Base-by-base conservation (phyloP, 1,140 invertebrate genomes). In the Zaprionus kolodkinae region DNA sequence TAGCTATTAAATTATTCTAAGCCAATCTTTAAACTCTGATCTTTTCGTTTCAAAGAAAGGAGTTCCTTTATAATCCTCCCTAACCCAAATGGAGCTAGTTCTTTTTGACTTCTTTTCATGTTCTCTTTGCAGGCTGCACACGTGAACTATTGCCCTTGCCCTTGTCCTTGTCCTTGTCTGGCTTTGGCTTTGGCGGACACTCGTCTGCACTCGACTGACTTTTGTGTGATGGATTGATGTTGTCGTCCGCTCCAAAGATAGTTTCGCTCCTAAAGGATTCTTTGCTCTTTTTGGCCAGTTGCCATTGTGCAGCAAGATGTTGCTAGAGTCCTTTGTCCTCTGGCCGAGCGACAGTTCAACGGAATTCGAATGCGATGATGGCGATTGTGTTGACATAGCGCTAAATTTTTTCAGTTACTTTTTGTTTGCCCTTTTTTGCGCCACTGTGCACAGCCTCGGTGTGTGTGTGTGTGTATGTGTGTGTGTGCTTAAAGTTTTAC, bases 331-430 rank as follows among this genome's bases (percentile, higher is more conserved):
- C 45, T 50, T 50, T 50, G 45, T 50, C 10, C 17, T 50, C 52
- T 40, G 33, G 25, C 12, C 13, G 2, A 30, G 1, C 27, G 3
- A 30, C 27, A 6, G 3, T 33, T 10, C 55, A 1, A 6, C 52
- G 6, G 52, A 55, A 33, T 33, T 27, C n/a, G 59, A 61, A 48
- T 61, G 38, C 38, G 55, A 64, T 45, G 40, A 71, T 52, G 72
- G 72, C 43, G 71, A 80, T 80, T 88, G 70, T 87, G 80, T 87
- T 87, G 83, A 87, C 83, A 87, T 88, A 87, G 83, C 85, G 80
- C 83, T 75, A 88, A 77, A 88, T 88, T 88, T 87, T 87, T 88
- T 72, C 73, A 87, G 80, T 84, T 88, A 84, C 83, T 84, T 88
- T 74, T 70, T 80, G 72, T 83, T 88, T 80, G 84, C 52, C 64